Percentiles rank a stretch among this genome's conserved stretches.
Conservation (phyloP, 2,113 vertebrate species). For the Chaetodon trifascialis region DNA sequence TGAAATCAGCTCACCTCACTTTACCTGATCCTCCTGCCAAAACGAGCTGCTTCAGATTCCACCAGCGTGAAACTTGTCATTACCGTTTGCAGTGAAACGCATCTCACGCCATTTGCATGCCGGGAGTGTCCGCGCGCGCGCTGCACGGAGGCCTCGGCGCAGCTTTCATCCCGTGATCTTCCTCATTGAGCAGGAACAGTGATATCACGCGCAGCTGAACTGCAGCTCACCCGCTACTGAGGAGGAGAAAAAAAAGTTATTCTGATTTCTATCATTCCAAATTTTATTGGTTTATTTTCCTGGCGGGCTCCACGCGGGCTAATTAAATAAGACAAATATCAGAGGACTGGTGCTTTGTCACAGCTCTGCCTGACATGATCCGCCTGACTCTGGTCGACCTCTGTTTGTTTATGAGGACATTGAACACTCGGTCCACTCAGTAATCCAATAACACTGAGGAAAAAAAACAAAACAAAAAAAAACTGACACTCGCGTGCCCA, state of each 20-base stretch:
- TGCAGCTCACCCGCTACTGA: background rate
- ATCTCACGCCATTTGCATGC: background rate
- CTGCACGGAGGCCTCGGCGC: constrained; percentile 1
- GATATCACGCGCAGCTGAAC: background rate
- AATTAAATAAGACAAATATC: constrained; percentile 12
- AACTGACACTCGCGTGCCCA: constrained; percentile 14
- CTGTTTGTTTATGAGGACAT: constrained; percentile 58
- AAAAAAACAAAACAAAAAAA: background rate
- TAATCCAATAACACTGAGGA: constrained; percentile 58
- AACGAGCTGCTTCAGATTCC: background rate
- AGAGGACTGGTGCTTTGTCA: constrained; percentile 5
- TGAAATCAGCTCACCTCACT: background rate
- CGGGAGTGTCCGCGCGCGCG: background rate
- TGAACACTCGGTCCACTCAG: constrained; percentile 29
- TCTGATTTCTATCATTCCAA: background rate
- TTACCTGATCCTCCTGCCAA: background rate
- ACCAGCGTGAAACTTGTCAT: background rate
- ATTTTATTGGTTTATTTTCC: background rate
- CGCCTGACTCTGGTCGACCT: constrained; percentile 24
- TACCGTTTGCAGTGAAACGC: background rate
- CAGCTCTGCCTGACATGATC: constrained; percentile 8
- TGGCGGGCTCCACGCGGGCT: background rate
- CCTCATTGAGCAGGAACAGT: background rate
- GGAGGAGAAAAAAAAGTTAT: background rate
- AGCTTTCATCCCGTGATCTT: background rate